A percentile compares a stretch with the other conserved stretches of the same genome.
These are phyloP conservation scores for Molorchus minor DNA, from an alignment of 2,888 invertebrate genomes.

Conservation along the genomic window DNA sequence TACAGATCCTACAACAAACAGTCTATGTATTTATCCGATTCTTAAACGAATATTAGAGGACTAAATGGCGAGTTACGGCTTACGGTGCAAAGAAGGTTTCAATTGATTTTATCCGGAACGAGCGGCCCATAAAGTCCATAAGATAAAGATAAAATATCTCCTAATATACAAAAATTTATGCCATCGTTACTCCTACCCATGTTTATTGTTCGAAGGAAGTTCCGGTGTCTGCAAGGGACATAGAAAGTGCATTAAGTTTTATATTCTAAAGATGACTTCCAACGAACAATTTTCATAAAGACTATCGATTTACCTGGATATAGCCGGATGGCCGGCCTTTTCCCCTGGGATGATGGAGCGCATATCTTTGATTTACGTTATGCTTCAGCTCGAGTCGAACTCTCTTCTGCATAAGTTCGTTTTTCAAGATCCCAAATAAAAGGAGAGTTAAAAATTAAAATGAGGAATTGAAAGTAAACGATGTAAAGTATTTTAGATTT, in stretches of 20 bases:
- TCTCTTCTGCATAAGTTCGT: conserved; percentile 2
- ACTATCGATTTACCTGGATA: conserved; percentile 12
- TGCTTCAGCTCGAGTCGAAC: conserved; percentile 10
- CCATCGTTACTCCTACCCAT: not conserved
- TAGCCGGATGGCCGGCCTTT: not conserved
- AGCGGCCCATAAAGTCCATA: not conserved
- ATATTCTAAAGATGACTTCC: not conserved
- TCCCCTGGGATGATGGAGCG: not conserved
- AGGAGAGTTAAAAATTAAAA: conserved; percentile 5
- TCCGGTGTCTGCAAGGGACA: not conserved
- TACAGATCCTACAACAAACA: no score
- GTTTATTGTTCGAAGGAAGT: not conserved
- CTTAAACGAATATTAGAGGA: not conserved
- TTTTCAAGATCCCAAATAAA: not conserved
- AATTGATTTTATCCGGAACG: not conserved
- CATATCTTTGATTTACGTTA: conserved; percentile 13
- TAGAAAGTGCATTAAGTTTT: conserved; percentile 14
- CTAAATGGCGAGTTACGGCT: not conserved
- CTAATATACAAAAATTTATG: conserved; percentile 11
- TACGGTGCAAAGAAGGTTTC: not conserved
- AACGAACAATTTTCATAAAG: conserved; percentile 2
- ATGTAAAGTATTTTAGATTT: no score
- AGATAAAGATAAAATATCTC: not conserved
- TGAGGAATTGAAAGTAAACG: not conserved
- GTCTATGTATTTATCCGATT: no score